Base-by-base conservation (phyloP, 2,113 vertebrate genomes). In the Uria aalge region DNA sequence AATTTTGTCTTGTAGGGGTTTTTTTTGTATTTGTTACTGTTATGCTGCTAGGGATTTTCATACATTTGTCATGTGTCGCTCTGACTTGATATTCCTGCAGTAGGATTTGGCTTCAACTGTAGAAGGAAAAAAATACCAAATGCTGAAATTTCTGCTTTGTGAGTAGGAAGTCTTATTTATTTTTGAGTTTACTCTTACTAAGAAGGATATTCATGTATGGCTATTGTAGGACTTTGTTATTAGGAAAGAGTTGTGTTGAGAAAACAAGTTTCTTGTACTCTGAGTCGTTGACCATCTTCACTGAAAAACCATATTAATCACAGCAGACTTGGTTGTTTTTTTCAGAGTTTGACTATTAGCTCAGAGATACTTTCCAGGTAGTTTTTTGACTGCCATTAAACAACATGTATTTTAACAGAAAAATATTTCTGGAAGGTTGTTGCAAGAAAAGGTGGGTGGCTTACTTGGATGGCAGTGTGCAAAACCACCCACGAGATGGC, bases 401-500 rank as follows among this genome's bases (percentile, higher is more conserved):
- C 48, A 52, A 12, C 15, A 13, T 15, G 2, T 34, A 5, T 68
- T 90, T 67, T 36, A 74, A 47, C 4, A 50, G 55, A 6, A 34
- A 15, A 47, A 3, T 18, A 3, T n/a, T 38, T 34, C 6, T 15
- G 53, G 22, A 23, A 50, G 55, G 12, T 23, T 89, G 55, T 17
- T 17, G 57, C 1, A 6, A 2, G 41, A 6, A 8, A 50, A n/a
- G 4, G 60, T 0, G 1, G 32, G 18, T 1, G 55, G 5, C 84
- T 81, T 22, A 3, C 34, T 48, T 27, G 45, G 30, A 9, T 74
- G 72, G 0, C 75, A 38, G 9, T 50, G 24, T 41, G 2, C 23
- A 10, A n/a, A 68, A 36, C 17, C 2, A 6, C 9, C 94, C 88
- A 88, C 48, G 41, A 90, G 96, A 88, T 97, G 96, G 97, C 57